phyloP scores from a whole-genome alignment of 2,113 vertebrate species.

The Chiloscyllium plagiosum region DNA sequence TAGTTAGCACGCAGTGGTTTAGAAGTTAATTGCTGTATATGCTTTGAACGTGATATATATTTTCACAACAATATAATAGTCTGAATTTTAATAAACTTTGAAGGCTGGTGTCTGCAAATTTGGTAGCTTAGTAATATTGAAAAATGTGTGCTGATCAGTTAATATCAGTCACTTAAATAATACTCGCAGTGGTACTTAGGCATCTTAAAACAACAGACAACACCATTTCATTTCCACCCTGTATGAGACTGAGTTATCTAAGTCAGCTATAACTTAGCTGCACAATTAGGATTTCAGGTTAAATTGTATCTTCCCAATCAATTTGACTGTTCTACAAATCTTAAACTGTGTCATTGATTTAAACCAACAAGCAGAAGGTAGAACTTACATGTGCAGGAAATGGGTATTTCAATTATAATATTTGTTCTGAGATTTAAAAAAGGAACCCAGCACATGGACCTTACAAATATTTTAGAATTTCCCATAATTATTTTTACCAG shows the following conservation, averaged over 20 bases:
- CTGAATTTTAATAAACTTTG: neutral
- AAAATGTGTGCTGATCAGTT: neutral
- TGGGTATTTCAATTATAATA: neutral
- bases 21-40: neutral
- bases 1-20: neutral
- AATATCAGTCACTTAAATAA: neutral
- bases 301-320: neutral
- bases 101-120: neutral
- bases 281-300: neutral
- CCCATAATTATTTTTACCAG: neutral
- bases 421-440: neutral
- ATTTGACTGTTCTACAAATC: neutral
- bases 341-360: neutral
- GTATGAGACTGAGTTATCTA: neutral
- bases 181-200: neutral
- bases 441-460: neutral
- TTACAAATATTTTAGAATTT: neutral
- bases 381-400: neutral
- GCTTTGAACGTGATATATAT: neutral
- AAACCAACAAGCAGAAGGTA: neutral
- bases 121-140: neutral
- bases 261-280: neutral
- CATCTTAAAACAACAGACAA: neutral
- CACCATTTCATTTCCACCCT: neutral
- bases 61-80: neutral